Evolutionary conservation across 92 coral and sea anemone species (phyloP), one percentile per base, ranked within the genome.

Genomic region (Actinostola sp.): DNA sequence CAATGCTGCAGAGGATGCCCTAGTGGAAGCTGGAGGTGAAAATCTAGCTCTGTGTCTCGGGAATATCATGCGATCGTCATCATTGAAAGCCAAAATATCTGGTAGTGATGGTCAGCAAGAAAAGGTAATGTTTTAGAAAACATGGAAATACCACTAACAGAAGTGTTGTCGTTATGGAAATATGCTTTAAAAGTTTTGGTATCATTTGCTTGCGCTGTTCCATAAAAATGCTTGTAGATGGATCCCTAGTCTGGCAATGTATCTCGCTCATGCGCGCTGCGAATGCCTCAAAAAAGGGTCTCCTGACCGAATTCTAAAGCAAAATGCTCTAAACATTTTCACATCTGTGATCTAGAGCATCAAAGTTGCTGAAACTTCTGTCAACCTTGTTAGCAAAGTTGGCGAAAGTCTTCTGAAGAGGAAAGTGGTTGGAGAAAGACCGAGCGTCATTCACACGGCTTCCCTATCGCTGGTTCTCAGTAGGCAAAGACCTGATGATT

Each of bases 41-140:
- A 90, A 90, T 75, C 83, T 90, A 69, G 89, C 89, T 19, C 70
- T 87, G 33, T 76, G 92, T 59, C 84, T 90, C 28, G 97, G 97
- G 0, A 90, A 90, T 39, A 57, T 90, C 21, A 60, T 90, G 56
- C 71, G 66, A 32, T 82, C 97, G 19, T 79, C 92, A 2, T 82
- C 92, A 0, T 43, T 54, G 59, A 88, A 80, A 35, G 97, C 97
- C 13, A 24, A 39, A 48, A 48, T 14, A 8, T 26, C 39, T 16
- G 1, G 43, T 21, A 17, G 3, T 3, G 35, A 25, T 49, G 33
- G 50, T 23, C 21, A 61, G 2, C n/a, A 24, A 25, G 28, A 42
- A 31, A 53, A 75, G 77, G 77, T 75, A 49, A 16, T 39, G 6
- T 27, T 16, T 10, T 43, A 9, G 2, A 23, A 41, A 14, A 10